Conservation (phyloP, 2,113 vertebrate species). For the Tapirus terrestris region DNA sequence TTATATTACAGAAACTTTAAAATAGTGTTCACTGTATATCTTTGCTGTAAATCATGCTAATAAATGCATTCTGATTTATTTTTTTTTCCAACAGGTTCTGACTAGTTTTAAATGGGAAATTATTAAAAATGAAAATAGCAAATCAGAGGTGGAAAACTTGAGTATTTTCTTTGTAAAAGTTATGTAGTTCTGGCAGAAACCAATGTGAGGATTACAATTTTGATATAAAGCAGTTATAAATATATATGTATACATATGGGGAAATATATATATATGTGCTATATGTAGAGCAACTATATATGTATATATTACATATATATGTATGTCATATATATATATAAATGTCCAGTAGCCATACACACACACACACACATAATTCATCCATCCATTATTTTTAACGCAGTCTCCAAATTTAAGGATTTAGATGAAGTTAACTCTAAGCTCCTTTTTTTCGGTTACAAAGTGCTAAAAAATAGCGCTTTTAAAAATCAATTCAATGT, state of each 20-base stretch:
- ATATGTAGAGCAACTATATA: background rate
- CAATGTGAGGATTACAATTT: background rate
- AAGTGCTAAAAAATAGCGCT: background rate
- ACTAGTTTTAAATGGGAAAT: conserved; percentile 60
- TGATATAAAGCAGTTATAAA: background rate
- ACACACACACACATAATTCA: background rate
- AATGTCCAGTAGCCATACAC: background rate
- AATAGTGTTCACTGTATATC: background rate
- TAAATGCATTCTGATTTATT: conserved; percentile 56
- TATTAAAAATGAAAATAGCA: conserved; percentile 56
- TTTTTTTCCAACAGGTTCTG: conserved; percentile 24
- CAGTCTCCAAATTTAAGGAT: background rate
- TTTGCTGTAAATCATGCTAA: conserved; percentile 33
- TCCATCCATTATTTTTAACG: background rate
- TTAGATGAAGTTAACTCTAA: background rate
- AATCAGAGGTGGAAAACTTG: background rate
- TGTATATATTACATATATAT: background rate
- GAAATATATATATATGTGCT: background rate
- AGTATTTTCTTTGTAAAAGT: conserved; percentile 43
- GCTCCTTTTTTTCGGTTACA: background rate
- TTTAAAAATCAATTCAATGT: background rate
- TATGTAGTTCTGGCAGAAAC: background rate
- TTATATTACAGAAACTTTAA: conserved; percentile 61
- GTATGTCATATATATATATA: no score
- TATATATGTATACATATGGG: background rate